These are phyloP conservation scores for Quadriops clusia DNA, from an alignment of 2,888 invertebrate genomes.

Conservation along the genomic window DNA sequence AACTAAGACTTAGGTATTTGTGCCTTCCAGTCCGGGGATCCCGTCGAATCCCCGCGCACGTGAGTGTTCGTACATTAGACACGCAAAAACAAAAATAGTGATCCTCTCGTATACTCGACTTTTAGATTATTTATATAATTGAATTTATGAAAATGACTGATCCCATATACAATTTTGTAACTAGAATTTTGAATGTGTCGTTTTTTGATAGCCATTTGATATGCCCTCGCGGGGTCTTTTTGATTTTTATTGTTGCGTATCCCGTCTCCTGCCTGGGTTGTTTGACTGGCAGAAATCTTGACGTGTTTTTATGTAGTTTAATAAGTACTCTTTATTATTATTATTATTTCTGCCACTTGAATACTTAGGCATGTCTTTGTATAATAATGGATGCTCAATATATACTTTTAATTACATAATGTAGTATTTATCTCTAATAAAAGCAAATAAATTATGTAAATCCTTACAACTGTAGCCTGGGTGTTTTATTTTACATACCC, in stretches of 20 bases:
- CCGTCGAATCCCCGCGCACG: slow-evolving; percentile 8
- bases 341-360: slow-evolving; percentile 38
- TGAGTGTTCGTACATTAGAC: slow-evolving; percentile 6
- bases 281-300: slow-evolving; percentile 37
- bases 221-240: slow-evolving; percentile 23
- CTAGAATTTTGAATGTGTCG: slow-evolving; percentile 31
- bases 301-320: slow-evolving; percentile 18
- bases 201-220: slow-evolving; percentile 34
- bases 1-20: slow-evolving; percentile 33
- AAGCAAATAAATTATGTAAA: slow-evolving; percentile 36
- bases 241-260: slow-evolving; percentile 33
- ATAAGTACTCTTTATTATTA: slow-evolving; percentile 16
- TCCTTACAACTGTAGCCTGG: slow-evolving; percentile 16
- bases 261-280: slow-evolving; percentile 34
- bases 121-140: no score
- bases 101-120: slow-evolving; percentile 8
- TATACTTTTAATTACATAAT: slow-evolving; percentile 34
- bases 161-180: slow-evolving; percentile 31
- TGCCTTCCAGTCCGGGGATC: slow-evolving; percentile 27
- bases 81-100: slow-evolving; percentile 7
- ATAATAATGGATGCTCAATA: slow-evolving; percentile 40
- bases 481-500: slow-evolving; percentile 6
- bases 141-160: no score
- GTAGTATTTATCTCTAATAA: slow-evolving; percentile 38
- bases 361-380: slow-evolving; percentile 36